Evolutionary conservation across 2,888 invertebrate genomes (phyloP).

Genomic region (Oxycera nigricornis): DNA sequence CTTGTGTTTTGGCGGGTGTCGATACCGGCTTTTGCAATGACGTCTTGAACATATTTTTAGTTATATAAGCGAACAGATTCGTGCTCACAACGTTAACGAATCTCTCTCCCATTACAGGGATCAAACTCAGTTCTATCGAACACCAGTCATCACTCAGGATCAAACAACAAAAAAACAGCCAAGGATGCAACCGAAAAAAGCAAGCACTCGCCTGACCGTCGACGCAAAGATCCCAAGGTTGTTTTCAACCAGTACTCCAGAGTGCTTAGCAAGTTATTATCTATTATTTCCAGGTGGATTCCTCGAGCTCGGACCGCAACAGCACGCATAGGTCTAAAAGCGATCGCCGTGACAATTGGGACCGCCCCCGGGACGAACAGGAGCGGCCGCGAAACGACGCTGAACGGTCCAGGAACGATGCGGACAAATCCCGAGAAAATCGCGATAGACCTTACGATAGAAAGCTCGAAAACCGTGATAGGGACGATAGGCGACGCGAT

Average conservation of each 20-base stretch:
- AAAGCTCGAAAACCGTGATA: slow-evolving; percentile 46
- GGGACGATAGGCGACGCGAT: slow-evolving; percentile 42
- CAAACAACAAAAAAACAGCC: background rate
- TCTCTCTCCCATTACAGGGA: too few species aligned
- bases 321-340: slow-evolving; percentile 47
- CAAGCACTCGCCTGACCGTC: slow-evolving; percentile 12
- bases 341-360: slow-evolving; percentile 44
- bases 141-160: background rate
- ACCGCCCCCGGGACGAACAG: slow-evolving; percentile 44
- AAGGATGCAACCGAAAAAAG: slow-evolving; percentile 1
- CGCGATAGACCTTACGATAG: slow-evolving; percentile 40
- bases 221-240: slow-evolving; percentile 19
- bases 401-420: slow-evolving; percentile 41
- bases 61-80: too few species aligned
- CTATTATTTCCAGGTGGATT: background rate
- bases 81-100: too few species aligned
- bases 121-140: background rate
- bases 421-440: slow-evolving; percentile 1
- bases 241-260: too few species aligned
- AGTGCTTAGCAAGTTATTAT: too few species aligned
- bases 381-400: slow-evolving; percentile 40
- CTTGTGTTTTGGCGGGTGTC: too few species aligned
- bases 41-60: too few species aligned
- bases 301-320: slow-evolving; percentile 38
- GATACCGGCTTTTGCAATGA: too few species aligned